Base-by-base conservation (phyloP, 2,888 invertebrate species). In the Volucella bombylans region DNA sequence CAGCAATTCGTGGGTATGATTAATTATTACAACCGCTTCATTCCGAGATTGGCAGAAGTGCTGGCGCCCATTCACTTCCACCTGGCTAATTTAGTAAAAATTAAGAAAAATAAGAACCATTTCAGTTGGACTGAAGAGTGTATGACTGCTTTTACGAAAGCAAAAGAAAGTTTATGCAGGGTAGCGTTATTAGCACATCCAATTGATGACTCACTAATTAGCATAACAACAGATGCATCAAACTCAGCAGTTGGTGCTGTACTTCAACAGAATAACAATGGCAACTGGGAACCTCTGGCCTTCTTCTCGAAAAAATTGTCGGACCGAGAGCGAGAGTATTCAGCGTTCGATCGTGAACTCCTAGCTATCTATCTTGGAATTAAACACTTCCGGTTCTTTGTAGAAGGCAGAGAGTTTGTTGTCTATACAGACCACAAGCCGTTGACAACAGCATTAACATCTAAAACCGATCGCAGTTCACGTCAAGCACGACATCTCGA, bases 1-100 rank as follows among this genome's bases (percentile, higher is more conserved):
- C 73, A 79, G 57, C 73, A 78, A 41, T 86, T 80, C 50, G 52
- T 82, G 12, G 80, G 79, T 18, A 77, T 86, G 69, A 23, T 79
- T 23, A 79, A 76, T 54, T 82, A 76, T 52, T 86, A 79, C 23
- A 71, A 78, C 15, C 43, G 77, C 12, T 82, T 77, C 31, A 77
- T 86, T 47, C 80, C 73, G 41, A 72, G 64, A 31, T 43, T 67
- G 10, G 87, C 72, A 11, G 47, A 76, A 67, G 55, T 86, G 61
- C 57, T 79, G 39, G 23, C 74, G 12, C 64, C 82, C 12, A 65
- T 86, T 38, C 67, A 86, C n/a, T 39, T 73, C 14, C 64, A 79
- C 38, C 10, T 79, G 15, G 55, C 82, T 18, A 14, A n/a, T 41
- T 47, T 67, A 4, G 57, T 59, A 14, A 72, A 62, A 72, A 52